phyloP scores from a whole-genome alignment of 2,888 invertebrate genomes.

The Linyphia triangularis region DNA sequence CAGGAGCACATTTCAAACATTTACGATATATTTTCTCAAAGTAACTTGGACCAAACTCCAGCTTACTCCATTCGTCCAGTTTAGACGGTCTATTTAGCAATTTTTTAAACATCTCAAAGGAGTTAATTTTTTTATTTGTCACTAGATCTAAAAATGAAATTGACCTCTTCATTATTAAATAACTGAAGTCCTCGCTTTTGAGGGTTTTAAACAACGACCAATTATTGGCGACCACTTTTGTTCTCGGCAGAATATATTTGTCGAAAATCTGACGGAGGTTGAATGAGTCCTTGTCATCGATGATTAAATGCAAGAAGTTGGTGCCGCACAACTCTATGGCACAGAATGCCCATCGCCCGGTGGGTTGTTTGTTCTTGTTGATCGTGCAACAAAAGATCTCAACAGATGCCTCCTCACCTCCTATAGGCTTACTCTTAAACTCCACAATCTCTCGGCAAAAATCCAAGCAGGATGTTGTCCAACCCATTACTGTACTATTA shows the following conservation, averaged over 20 bases:
- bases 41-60: background rate
- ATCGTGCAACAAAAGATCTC: constrained; percentile 3
- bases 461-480: background rate
- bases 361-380: background rate
- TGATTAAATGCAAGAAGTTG: background rate
- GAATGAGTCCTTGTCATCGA: background rate
- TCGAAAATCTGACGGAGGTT: background rate
- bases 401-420: background rate
- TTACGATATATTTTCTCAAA: constrained; percentile 11
- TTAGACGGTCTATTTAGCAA: background rate
- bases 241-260: background rate
- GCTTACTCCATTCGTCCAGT: background rate
- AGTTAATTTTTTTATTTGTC: background rate
- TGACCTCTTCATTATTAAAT: background rate
- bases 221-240: background rate
- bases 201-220: background rate
- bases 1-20: background rate
- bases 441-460: background rate
- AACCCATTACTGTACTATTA: background rate
- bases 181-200: background rate
- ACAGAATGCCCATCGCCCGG: background rate
- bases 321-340: background rate
- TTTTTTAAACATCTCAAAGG: background rate
- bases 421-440: background rate
- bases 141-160: background rate